A percentile compares a stretch with the other conserved stretches of the same genome.
Evolutionary conservation across 2,888 invertebrate species (phyloP).

Genomic region (Dynastes hyllus): DNA sequence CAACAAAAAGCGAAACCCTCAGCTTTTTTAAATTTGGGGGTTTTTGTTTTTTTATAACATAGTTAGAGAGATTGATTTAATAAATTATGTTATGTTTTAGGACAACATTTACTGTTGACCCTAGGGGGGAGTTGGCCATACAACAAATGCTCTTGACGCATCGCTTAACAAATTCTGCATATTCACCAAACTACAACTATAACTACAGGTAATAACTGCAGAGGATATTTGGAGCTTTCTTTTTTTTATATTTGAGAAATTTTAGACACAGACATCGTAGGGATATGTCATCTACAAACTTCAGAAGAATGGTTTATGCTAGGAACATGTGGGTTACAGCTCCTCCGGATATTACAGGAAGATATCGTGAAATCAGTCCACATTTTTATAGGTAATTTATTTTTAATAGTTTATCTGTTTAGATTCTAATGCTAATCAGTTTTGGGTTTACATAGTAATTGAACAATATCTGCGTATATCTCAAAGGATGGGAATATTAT

Average conservation of each 20-base stretch:
- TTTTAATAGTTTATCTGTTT: neutral
- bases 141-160: slow-evolving; percentile 75
- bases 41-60: slow-evolving; percentile 47
- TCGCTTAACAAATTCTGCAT: slow-evolving; percentile 65
- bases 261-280: slow-evolving; percentile 47
- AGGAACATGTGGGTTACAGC: slow-evolving; percentile 84
- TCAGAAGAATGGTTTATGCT: slow-evolving; percentile 83
- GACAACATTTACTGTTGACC: slow-evolving; percentile 80
- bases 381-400: slow-evolving; percentile 81
- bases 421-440: no score
- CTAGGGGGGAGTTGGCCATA: slow-evolving; percentile 76
- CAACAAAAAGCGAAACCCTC: no score
- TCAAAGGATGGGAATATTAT: no score
- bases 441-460: no score
- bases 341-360: slow-evolving; percentile 80
- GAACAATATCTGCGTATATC: no score
- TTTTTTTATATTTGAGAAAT: slow-evolving; percentile 32
- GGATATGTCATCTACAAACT: slow-evolving; percentile 68
- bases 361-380: slow-evolving; percentile 83
- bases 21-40: no score
- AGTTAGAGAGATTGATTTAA: neutral
- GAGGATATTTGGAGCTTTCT: neutral
- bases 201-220: slow-evolving; percentile 14
- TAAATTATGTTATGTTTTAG: slow-evolving; percentile 69
- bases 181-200: slow-evolving; percentile 58